Evolutionary conservation across 2,113 vertebrate species (phyloP).

Genomic region (Phyllopteryx taeniolatus): DNA sequence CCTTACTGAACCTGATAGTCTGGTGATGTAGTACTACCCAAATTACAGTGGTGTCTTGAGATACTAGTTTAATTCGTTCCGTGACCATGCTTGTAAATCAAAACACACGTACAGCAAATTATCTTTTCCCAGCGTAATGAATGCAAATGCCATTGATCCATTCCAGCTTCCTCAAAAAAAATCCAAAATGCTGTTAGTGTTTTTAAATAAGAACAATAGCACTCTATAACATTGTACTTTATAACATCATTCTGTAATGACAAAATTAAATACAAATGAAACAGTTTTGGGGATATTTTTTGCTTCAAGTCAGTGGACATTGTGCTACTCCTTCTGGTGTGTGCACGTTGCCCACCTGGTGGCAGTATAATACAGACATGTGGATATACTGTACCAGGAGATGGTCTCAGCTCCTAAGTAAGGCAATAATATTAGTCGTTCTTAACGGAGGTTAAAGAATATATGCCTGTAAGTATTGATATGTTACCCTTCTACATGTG

Average conservation of each 20-base stretch:
- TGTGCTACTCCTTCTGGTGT: background rate
- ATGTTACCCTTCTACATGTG: no score
- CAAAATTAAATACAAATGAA: background rate
- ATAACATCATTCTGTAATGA: background rate
- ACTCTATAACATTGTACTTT: background rate
- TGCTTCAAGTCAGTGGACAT: background rate
- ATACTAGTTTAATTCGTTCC: background rate
- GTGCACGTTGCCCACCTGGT: background rate
- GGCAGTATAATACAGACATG: no score
- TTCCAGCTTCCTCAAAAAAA: background rate
- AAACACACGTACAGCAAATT: background rate
- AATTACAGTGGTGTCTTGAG: background rate
- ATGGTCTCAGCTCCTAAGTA: no score
- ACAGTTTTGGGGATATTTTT: no score
- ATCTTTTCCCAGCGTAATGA: background rate
- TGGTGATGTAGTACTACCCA: background rate
- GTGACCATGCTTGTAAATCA: no score
- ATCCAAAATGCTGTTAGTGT: background rate
- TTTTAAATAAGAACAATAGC: background rate
- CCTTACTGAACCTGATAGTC: background rate
- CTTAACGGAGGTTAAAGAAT: background rate
- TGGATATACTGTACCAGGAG: no score
- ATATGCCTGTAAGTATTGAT: background rate
- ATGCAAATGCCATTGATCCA: background rate
- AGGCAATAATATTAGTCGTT: background rate